phyloP scores from a whole-genome alignment of 1,140 invertebrate genomes.

The Pissodes strobi region DNA sequence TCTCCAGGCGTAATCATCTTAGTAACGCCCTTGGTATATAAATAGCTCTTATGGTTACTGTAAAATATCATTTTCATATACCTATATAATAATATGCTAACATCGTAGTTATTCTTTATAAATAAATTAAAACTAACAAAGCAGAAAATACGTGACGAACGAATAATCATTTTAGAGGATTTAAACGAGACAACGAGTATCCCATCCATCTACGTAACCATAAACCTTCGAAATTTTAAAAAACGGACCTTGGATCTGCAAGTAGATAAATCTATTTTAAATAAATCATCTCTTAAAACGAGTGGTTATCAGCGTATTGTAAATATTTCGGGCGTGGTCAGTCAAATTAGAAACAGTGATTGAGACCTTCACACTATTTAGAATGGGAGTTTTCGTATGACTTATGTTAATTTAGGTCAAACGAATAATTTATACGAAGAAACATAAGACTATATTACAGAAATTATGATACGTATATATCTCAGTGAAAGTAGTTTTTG shows the following conservation, averaged over 20 bases:
- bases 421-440: too few relatives aligned
- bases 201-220: conserved; percentile 3
- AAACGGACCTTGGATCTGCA: conserved; percentile 11
- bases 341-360: conserved; percentile 18
- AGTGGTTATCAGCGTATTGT: conserved; percentile 12
- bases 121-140: too few relatives aligned
- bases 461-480: too few relatives aligned
- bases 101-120: too few relatives aligned
- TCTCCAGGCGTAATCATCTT: too few relatives aligned
- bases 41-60: too few relatives aligned
- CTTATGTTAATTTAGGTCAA: conserved; percentile 4
- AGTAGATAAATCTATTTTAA: conserved; percentile 21
- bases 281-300: conserved; percentile 20
- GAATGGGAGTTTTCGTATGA: conserved; percentile 22
- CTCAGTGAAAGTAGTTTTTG: too few relatives aligned
- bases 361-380: conserved; percentile 28
- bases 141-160: conserved; percentile 14
- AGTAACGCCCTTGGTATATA: too few relatives aligned
- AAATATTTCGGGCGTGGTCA: conserved; percentile 21
- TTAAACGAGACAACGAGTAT: conserved; percentile 1
- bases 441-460: too few relatives aligned
- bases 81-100: too few relatives aligned
- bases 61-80: too few relatives aligned
- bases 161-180: conserved; percentile 5
- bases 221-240: conserved; percentile 20